A percentile compares a stretch with the other conserved stretches of the same genome.
phyloP scores from a whole-genome alignment of 2,113 vertebrate genomes.

The Tympanuchus pallidicinctus region DNA sequence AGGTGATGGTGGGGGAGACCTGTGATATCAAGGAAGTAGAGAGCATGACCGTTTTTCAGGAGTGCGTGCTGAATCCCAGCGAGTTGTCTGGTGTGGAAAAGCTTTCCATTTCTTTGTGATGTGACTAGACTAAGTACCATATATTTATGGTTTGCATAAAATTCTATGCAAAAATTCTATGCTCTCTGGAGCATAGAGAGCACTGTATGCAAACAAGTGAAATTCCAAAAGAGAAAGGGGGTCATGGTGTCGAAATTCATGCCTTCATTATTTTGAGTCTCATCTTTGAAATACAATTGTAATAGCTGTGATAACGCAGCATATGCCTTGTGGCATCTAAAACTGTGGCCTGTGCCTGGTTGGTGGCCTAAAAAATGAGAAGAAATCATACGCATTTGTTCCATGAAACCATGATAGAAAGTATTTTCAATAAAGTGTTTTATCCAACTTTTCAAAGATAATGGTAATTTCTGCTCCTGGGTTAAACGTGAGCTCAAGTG shows the following conservation, averaged over 20 bases:
- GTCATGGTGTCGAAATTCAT: background rate
- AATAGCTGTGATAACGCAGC: background rate
- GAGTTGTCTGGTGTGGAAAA: constrained; percentile 59
- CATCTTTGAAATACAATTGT: background rate
- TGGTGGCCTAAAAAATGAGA: background rate
- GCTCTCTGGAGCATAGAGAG: background rate
- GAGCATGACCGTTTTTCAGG: background rate
- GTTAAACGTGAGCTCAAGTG: background rate
- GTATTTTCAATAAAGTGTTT: background rate
- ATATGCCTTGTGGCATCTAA: background rate
- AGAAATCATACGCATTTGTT: background rate
- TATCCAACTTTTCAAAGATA: background rate
- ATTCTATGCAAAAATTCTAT: background rate
- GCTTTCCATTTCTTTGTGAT: background rate
- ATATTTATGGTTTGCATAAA: background rate
- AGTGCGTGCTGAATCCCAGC: background rate
- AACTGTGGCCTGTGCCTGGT: background rate
- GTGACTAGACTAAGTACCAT: background rate
- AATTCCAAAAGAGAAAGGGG: background rate
- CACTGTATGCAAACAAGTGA: background rate
- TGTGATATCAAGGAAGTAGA: background rate
- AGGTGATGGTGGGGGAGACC: background rate
- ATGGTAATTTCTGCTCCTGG: background rate
- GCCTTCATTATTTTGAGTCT: background rate
- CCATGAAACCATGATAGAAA: background rate